phyloP scores from a whole-genome alignment of 1,140 invertebrate genomes.

The Zaprionus capensis region DNA sequence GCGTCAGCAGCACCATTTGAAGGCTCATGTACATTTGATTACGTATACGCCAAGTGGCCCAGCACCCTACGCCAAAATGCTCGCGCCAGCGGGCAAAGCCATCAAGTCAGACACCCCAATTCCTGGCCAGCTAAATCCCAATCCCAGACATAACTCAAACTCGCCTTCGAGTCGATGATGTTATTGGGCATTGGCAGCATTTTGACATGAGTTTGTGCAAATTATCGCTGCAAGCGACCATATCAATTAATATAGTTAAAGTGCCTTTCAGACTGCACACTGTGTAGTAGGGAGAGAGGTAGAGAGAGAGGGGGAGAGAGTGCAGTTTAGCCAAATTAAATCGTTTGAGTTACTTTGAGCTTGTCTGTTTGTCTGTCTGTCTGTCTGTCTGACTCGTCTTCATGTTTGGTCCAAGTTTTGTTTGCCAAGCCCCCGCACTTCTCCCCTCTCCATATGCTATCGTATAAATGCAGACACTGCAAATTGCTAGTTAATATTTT shows the following conservation, averaged over 20 bases:
- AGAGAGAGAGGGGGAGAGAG: constrained; percentile 4
- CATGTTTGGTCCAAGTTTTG: constrained; percentile 31
- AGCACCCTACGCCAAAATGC: constrained; percentile 29
- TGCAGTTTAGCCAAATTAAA: constrained; percentile 63
- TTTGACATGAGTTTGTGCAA: constrained; percentile 75
- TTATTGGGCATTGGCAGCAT: constrained; percentile 58
- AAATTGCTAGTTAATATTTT: constrained; percentile 81
- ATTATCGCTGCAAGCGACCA: constrained; percentile 78
- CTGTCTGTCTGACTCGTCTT: constrained; percentile 45
- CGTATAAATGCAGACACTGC: constrained; percentile 65
- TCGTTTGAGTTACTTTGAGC: constrained; percentile 61
- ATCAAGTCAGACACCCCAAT: constrained; percentile 36
- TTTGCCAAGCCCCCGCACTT: constrained; percentile 52
- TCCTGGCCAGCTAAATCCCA: constrained; percentile 2
- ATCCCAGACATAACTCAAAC: constrained; percentile 9
- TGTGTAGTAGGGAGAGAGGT: neutral
- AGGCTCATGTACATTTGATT: constrained; percentile 56
- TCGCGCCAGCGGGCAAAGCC: constrained; percentile 37
- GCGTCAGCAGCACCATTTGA: constrained; percentile 17
- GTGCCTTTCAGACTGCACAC: constrained; percentile 49
- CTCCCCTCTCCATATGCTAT: constrained; percentile 28
- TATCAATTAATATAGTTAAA: constrained; percentile 83
- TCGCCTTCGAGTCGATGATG: constrained; percentile 39
- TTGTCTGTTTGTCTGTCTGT: constrained; percentile 33
- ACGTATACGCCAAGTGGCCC: constrained; percentile 49